Evolutionary conservation across 1,140 invertebrate species (phyloP).

Genomic region (Ips typographus): DNA sequence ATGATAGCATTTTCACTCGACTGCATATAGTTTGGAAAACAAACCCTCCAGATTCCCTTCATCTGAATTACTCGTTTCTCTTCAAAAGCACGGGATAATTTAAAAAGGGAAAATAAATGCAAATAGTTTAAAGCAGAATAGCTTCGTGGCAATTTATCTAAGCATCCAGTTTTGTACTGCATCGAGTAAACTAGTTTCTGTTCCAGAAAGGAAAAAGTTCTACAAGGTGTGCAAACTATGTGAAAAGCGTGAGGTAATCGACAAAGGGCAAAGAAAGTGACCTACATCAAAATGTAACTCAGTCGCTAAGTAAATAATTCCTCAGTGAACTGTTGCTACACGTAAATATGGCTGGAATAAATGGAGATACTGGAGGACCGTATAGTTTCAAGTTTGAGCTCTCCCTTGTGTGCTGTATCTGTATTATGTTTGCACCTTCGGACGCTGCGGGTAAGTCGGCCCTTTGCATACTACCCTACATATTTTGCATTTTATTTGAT

Average conservation of each 20-base stretch:
- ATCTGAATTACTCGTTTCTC: background rate
- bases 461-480: no score
- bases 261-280: background rate
- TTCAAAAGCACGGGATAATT: background rate
- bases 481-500: no score
- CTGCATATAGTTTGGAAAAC: no score
- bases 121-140: slow-evolving; percentile 1
- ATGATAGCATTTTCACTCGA: no score
- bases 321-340: slow-evolving; percentile 28
- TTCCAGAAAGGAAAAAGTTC: no score
- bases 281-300: slow-evolving; percentile 21
- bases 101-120: slow-evolving; percentile 1
- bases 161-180: no score
- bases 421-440: slow-evolving; percentile 21
- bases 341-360: slow-evolving; percentile 25
- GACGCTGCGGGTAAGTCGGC: slow-evolving; percentile 11
- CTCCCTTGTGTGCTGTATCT: slow-evolving; percentile 22
- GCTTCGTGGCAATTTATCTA: slow-evolving; percentile 1
- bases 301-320: slow-evolving; percentile 26
- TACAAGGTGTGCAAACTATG: no score
- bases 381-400: slow-evolving; percentile 19
- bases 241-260: no score
- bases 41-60: no score
- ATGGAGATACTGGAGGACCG: slow-evolving; percentile 17
- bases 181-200: no score